Percentiles rank a stretch among this genome's conserved stretches.
phyloP scores from a whole-genome alignment of 2,888 invertebrate species.

The Nomada fabriciana region DNA sequence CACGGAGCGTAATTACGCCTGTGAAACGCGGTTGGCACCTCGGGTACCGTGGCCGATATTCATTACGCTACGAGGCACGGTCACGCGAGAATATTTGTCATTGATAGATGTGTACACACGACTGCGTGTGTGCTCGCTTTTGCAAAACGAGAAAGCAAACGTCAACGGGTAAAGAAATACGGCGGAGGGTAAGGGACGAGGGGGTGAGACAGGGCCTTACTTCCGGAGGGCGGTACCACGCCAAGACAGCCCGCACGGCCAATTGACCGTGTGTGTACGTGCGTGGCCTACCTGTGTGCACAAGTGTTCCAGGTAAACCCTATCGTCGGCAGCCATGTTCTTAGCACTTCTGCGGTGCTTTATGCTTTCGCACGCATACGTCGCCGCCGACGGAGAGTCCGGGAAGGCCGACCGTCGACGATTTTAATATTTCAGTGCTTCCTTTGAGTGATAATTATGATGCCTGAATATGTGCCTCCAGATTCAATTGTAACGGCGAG shows the following conservation, averaged over 20 bases:
- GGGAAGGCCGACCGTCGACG: conserved; percentile 22
- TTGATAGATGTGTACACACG: conserved; percentile 51
- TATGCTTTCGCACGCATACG: conserved; percentile 46
- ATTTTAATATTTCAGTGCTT: neutral
- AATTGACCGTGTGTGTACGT: conserved; percentile 66
- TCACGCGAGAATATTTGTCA: conserved; percentile 72
- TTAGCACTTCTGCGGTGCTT: conserved; percentile 62
- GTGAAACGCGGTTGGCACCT: conserved; percentile 68
- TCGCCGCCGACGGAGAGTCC: conserved; percentile 9
- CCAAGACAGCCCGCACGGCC: conserved; percentile 48
- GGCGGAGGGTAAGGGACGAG: conserved; percentile 24
- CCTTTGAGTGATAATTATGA: too few relatives aligned
- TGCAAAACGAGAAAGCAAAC: neutral
- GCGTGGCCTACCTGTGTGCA: conserved; percentile 69
- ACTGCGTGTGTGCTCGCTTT: conserved; percentile 6
- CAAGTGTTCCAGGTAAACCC: conserved; percentile 73
- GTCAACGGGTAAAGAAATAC: neutral
- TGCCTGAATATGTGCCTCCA: neutral
- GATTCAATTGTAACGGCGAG: neutral
- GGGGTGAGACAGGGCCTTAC: conserved; percentile 73
- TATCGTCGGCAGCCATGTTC: conserved; percentile 77
- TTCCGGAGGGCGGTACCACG: conserved; percentile 79
- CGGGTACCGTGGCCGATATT: conserved; percentile 67
- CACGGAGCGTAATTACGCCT: conserved; percentile 63
- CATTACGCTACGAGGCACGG: conserved; percentile 69